Evolutionary conservation across 1,140 invertebrate species (phyloP).

Genomic region (Aphidius gifuensis): DNA sequence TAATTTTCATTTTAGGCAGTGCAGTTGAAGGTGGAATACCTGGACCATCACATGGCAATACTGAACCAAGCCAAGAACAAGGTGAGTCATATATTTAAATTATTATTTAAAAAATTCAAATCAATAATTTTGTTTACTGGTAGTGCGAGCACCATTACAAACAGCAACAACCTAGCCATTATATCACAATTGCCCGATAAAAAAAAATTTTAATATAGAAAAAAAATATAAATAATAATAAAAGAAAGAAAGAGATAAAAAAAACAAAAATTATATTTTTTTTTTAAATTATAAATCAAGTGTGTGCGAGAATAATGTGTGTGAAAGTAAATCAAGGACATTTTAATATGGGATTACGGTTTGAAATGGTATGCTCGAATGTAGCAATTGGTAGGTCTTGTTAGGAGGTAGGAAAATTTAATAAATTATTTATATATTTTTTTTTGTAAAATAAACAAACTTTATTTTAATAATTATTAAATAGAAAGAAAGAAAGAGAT

Average conservation of each 20-base stretch:
- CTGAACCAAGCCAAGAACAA: slow-evolving; percentile 52
- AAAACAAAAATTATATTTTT: slow-evolving; percentile 18
- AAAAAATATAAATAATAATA: slow-evolving; percentile 30
- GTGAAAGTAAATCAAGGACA: slow-evolving; percentile 16
- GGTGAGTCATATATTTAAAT: slow-evolving; percentile 42
- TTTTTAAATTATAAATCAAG: slow-evolving; percentile 6
- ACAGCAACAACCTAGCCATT: slow-evolving; percentile 58
- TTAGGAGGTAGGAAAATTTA: slow-evolving; percentile 47
- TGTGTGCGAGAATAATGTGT: slow-evolving; percentile 8
- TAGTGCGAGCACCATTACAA: slow-evolving; percentile 58
- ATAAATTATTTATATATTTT: too few species aligned
- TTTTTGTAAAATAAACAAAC: too few species aligned
- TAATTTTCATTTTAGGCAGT: slow-evolving; percentile 37
- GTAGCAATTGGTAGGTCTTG: slow-evolving; percentile 54
- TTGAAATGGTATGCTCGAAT: slow-evolving; percentile 58
- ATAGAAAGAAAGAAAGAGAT: too few species aligned
- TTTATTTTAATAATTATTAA: too few species aligned
- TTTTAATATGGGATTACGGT: slow-evolving; percentile 38
- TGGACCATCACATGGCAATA: slow-evolving; percentile 49
- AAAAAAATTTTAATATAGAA: slow-evolving; percentile 12
- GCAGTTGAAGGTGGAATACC: slow-evolving; percentile 51
- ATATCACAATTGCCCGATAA: slow-evolving; percentile 42
- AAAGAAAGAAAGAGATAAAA: slow-evolving; percentile 46
- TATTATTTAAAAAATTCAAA: neutral
- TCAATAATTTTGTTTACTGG: slow-evolving; percentile 37